Evolutionary conservation across 2,888 invertebrate genomes (phyloP), one percentile per base, ranked within the genome.

Genomic region (Nemotelus pantherinus): DNA sequence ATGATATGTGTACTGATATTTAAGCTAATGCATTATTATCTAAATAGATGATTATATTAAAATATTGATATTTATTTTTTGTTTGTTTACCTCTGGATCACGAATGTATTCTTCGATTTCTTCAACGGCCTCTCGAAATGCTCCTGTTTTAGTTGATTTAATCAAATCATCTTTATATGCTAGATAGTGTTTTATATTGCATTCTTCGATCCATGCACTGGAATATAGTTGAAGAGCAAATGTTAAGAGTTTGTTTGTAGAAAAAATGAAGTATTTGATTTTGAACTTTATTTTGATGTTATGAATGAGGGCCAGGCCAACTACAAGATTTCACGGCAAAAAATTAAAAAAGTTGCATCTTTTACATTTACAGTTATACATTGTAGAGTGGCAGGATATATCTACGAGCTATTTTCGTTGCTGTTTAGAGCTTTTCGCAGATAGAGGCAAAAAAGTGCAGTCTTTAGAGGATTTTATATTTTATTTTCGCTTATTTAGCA

Each of bases 191-290:
- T 94, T 94, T 75, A 97, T 92, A 83, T 93, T 93, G 80, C 90
- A 90, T 81, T 94, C 93, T 84, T 95, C 95, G 81, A 97, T 95
- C 95, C 96, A 97, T 4, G 95, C 96, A 88, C 95, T 95, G 88
- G 76, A 85, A 85, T 80, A 10, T 65, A 67, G 78, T 57, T 64
- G 72, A 79, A 65, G 25, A 25, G 25, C 25, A 25, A 1, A 25
- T 25, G 25, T 25, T 25, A 71, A 75, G 45, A 58, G 10, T 53
- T 10, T 10, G 53, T 10, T 10, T 53, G 53, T 10, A 53, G 53
- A 1, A 1, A 53, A 10, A 6, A 53, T 53, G 53, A 53, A 6
- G 10, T 53, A 6, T 53, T 53, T 6, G 53, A 10, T 53, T 6
- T 53, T 10, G 10, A 53, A 53, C 10, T 53, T 53, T 10, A 53